Conservation (phyloP, 2,113 vertebrate species). For the Typhlomys cinereus region DNA sequence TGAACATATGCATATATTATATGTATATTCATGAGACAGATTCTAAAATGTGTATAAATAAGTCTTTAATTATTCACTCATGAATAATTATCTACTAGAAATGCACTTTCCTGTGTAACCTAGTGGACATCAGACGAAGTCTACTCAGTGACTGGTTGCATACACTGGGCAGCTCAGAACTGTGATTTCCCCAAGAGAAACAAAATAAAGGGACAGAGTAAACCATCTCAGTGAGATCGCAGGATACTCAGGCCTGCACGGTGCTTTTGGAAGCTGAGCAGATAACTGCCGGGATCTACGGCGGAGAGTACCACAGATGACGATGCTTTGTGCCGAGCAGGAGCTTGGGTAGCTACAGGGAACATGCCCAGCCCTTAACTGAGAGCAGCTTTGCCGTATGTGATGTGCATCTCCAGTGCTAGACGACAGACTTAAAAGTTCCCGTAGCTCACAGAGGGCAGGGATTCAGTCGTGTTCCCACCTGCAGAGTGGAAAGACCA, state of each 20-base stretch:
- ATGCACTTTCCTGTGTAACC: not conserved
- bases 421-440: not conserved
- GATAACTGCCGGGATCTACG: not conserved
- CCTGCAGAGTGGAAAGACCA: conserved; percentile 2
- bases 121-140: not conserved
- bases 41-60: not conserved
- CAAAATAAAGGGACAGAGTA: not conserved
- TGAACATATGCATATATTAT: no score
- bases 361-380: not conserved
- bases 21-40: not conserved
- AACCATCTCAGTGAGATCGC: no score
- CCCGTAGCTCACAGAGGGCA: not conserved
- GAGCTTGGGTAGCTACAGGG: not conserved
- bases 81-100: conserved; percentile 16
- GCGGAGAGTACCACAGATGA: not conserved
- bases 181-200: not conserved
- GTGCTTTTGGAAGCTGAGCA: no score
- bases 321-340: not conserved
- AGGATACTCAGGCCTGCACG: no score
- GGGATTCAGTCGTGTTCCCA: not conserved
- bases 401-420: not conserved
- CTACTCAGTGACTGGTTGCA: not conserved
- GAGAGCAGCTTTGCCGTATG: not conserved
- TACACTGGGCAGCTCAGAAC: not conserved
- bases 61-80: not conserved